Evolutionary conservation across 1,140 invertebrate species (phyloP), one percentile per base, ranked within the genome.

Genomic region (Bilobella aurantiaca): DNA sequence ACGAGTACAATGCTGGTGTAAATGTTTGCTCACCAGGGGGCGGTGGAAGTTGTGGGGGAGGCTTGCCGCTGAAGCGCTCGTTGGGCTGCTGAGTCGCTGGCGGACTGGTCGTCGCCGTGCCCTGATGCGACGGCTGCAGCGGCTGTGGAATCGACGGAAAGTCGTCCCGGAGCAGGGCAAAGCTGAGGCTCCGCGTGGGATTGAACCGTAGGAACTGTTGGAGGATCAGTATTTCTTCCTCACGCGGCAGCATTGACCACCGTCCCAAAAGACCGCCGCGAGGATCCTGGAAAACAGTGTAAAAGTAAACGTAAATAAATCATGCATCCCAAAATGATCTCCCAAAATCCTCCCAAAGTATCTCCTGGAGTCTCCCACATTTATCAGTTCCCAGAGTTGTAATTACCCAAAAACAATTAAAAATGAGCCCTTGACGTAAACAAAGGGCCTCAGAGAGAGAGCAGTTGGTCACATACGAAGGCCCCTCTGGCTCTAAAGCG

Each of bases 181-280:
- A 71, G 61, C 66, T 88, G 74, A 91, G 87, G 59, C 85, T 84
- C 77, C 87, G 83, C 64, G 89, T 92, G 79, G 90, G 88, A 62
- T 85, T 86, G 77, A 91, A 91, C 71, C 88, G 81, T 62, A 91
- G 82, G 80, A 91, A 91, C 81, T 91, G 89, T 78, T 91, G 88
- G 57, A 92, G 79, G 59, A 91, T 87, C 73, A 91, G 81, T 73
- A 87, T 85, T 77, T 92, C 90, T 80, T 91, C 89, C 76, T 91
- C 89, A 75, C 86, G 82, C 72, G 84, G 87, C 74, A 87, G 87
- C 76, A 91, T 85, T 70, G 83, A 86, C 89, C 89, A 92, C 79
- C 86, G 84, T 78, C 90, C 86, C 75, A 91, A 80, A 68, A 87
- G 84, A 32, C 77, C 75, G 72, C 87, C 87, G 76, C 84, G 82